A percentile compares a stretch with the other conserved stretches of the same genome.
Evolutionary conservation across 2,113 vertebrate species (phyloP).

Genomic region (Limanda limanda): DNA sequence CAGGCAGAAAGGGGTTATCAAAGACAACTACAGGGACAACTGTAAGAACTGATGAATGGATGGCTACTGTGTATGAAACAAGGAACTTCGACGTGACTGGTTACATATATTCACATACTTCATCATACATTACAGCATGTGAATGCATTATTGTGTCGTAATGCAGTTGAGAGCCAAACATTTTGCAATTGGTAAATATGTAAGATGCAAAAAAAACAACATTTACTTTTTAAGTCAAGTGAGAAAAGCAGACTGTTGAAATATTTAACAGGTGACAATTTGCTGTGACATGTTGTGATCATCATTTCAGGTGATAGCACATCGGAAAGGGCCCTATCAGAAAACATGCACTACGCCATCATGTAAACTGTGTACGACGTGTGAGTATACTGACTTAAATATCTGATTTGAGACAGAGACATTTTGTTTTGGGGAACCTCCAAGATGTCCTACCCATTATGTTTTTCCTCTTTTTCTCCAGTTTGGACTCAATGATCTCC

Average conservation of each 20-base stretch:
- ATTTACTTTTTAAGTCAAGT: too few relatives aligned
- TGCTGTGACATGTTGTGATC: background rate
- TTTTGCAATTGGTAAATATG: too few relatives aligned
- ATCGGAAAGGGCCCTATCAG: background rate
- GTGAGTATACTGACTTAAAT: too few relatives aligned
- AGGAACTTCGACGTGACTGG: too few relatives aligned
- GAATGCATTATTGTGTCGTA: background rate
- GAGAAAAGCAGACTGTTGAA: too few relatives aligned
- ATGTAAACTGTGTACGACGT: background rate
- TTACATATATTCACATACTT: background rate
- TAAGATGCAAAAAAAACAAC: too few relatives aligned
- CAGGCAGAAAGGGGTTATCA: background rate
- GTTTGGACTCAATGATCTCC: constrained; percentile 90
- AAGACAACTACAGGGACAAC: background rate
- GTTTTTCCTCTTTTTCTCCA: constrained; percentile 89
- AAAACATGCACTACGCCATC: background rate
- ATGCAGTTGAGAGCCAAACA: too few relatives aligned
- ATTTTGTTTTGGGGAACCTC: background rate
- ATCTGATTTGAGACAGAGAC: background rate
- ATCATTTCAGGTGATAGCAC: background rate
- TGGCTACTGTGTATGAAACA: background rate
- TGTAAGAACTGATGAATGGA: background rate
- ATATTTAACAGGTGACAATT: too few relatives aligned
- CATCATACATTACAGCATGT: too few relatives aligned
- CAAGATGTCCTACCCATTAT: constrained; percentile 79